Evolutionary conservation across 1,140 invertebrate genomes (phyloP), one percentile per base, ranked within the genome.

Genomic region (Papilio polytes): DNA sequence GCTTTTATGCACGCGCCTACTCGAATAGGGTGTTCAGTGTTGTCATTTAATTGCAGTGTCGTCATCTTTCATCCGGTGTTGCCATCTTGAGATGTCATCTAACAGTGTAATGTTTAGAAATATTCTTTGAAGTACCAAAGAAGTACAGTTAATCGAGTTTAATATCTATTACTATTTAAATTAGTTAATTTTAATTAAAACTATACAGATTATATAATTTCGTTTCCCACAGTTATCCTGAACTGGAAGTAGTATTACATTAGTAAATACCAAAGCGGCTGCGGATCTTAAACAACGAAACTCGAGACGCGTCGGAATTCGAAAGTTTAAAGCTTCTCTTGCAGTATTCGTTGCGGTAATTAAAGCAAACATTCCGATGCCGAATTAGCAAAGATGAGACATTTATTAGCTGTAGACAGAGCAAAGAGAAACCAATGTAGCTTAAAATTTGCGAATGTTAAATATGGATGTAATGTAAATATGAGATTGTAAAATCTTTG

Each of bases 341-440:
- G 63, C 59, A 26, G 59, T 63, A 63, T 70, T 70, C 63, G 63
- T 70, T 70, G 63, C 63, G 63, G 63, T 31, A 70, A 70, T 70
- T 70, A 70, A 70, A 70, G 63, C 63, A 70, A 70, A 70, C 26
- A 70, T 70, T 70, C 63, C 63, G 63, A 70, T 70, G 63, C 63
- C 63, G 18, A 70, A 70, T 70, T 70, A 70, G 59, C 59, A 63
- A 63, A 63, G 59, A 63, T 63, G 22, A 26, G 63, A 70, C 63
- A 70, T 70, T 15, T 70, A 15, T 31, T 70, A 70, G 63, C 31
- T 70, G 26, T 70, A 70, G 26, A 31, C 59, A 26, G 59, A 70
- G 20, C 12, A 31, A 31, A 70, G 63, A 31, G 63, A 70, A 31
- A 70, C 13, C 59, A 26, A 63, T 63, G 63, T 70, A 15, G 26